Evolutionary conservation across 1,140 invertebrate species (phyloP), one percentile per base, ranked within the genome.

Genomic region (Vanessa atalanta): DNA sequence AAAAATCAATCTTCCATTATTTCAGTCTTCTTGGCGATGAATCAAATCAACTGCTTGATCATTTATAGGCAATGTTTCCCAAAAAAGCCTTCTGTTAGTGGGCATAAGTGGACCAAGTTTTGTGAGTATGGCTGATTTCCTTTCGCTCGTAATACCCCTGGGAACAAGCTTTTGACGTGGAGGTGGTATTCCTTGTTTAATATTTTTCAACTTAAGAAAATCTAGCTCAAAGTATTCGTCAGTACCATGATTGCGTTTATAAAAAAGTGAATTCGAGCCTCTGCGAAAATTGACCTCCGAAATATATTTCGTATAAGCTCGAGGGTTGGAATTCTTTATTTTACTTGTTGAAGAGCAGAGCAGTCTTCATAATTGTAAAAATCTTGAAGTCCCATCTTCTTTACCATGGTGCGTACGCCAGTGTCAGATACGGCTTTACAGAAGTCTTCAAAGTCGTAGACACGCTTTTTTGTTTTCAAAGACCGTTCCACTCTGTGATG

Each of bases 401-500:
- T 72, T 16, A 72, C 69, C 9, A 31, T 48, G 23, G 53, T 75
- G 13, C 37, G 8, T 31, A 37, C 16, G 8, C 20, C 47, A 50
- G 68, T 71, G 43, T 47, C 31, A 43, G 31, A 65, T 5, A 70
- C 66, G 43, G 66, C 50, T 63, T 77, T 23, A 12, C 43, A 51
- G 14, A 83, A 88, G 75, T 89, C 85, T 61, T 77, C 75, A 71
- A 87, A 86, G 73, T 87, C 81, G 47, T 82, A 86, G 12, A 85
- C 65, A 48, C 83, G 82, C 61, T 79, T 70, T 57, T 71, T 78
- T 72, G 47, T 63, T 66, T 81, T 78, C 61, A 82, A 37, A 47
- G 77, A 76, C 57, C 69, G 31, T 63, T 85, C 84, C 16, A 89
- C 81, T 55, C 79, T 70, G 55, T 85, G 83, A 55, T 86, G 86